Percentiles rank a stretch among this genome's conserved stretches.
These are phyloP conservation scores for Steatornis caripensis DNA, from an alignment of 2,113 vertebrate genomes.

Conservation along the genomic window DNA sequence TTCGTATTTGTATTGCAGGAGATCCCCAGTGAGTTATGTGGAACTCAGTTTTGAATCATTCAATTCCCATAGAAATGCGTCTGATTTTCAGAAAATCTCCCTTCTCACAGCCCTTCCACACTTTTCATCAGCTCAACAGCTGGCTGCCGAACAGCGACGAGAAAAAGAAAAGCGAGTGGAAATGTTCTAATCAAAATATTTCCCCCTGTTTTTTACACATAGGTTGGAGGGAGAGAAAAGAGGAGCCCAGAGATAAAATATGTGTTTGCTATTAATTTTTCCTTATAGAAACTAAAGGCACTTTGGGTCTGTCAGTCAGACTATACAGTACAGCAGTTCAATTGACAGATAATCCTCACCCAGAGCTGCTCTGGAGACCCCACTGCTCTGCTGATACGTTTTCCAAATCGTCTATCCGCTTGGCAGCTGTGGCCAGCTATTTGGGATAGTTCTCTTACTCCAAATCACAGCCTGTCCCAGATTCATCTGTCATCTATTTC, in stretches of 20 bases:
- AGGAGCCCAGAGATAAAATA: background rate
- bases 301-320: background rate
- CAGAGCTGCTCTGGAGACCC: constrained; percentile 3
- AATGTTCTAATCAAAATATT: constrained; percentile 33
- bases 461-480: constrained; percentile 33
- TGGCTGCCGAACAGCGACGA: background rate
- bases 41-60: constrained; percentile 28
- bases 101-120: background rate
- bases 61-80: background rate
- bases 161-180: background rate
- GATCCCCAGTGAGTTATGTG: background rate
- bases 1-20: background rate
- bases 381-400: background rate
- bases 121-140: constrained; percentile 16
- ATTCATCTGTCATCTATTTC: constrained; percentile 8
- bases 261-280: background rate
- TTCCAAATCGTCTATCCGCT: background rate
- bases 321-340: background rate
- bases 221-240: background rate
- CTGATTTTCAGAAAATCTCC: constrained; percentile 17
- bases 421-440: constrained; percentile 2
- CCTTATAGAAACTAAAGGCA: background rate
- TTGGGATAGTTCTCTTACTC: constrained; percentile 18
- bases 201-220: background rate
- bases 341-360: background rate